Conservation (phyloP, 2,797 vertebrate species). For the Hypotaenidia okinawae region DNA sequence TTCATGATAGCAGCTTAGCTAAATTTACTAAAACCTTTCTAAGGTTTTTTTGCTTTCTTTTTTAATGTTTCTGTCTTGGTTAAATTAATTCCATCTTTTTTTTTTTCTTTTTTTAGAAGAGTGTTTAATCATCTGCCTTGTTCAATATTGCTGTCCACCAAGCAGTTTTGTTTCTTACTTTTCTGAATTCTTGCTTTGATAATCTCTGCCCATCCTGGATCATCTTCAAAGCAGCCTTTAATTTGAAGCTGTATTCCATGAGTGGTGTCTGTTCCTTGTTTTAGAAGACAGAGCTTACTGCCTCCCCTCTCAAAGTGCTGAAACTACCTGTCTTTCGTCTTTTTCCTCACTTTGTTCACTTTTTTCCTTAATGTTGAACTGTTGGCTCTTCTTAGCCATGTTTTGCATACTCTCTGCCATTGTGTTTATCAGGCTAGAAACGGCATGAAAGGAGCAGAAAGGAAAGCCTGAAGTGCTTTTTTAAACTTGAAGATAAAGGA, state of each 20-base stretch:
- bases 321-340: not conserved
- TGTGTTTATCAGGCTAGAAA: not conserved
- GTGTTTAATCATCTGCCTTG: constrained; percentile 18
- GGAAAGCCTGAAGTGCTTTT: constrained; percentile 29
- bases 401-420: not conserved
- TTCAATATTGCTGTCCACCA: not conserved
- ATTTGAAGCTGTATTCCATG: constrained; percentile 19
- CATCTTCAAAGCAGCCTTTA: constrained; percentile 46
- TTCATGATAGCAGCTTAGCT: not conserved
- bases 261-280: not conserved
- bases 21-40: constrained; percentile 26
- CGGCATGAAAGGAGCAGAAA: not conserved
- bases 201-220: constrained; percentile 43
- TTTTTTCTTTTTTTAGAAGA: not conserved
- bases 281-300: not conserved
- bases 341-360: constrained; percentile 17
- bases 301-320: not conserved
- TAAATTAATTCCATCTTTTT: not conserved
- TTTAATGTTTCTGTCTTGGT: not conserved
- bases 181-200: constrained; percentile 49
- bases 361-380: constrained; percentile 15
- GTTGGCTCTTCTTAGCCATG: not conserved
- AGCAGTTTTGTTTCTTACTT: not conserved
- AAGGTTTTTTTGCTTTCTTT: not conserved
- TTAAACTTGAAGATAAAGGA: not conserved